Percentiles rank a stretch among this genome's conserved stretches.
phyloP scores from a whole-genome alignment of 2,113 vertebrate species.

The Cricetomys ansorgei region DNA sequence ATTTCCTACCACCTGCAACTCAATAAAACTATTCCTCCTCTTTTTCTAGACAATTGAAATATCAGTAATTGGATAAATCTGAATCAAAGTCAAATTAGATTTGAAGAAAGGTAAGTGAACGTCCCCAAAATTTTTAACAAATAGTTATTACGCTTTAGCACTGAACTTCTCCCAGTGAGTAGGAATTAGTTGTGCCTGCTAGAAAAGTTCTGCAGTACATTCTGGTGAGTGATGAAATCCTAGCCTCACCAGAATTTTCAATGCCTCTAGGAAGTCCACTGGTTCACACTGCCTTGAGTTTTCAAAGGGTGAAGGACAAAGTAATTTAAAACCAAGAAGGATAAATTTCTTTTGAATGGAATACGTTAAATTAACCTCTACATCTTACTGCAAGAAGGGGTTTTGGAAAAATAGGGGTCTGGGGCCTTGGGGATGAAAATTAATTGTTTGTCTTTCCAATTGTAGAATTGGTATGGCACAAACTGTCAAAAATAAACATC shows the following conservation, averaged over 20 bases:
- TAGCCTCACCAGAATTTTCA: neutral
- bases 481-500: neutral
- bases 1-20: neutral
- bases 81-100: neutral
- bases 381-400: neutral
- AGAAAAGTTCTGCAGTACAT: neutral
- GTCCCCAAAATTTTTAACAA: constrained; percentile 17
- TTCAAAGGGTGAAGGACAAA: neutral
- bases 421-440: neutral
- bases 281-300: neutral
- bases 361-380: neutral
- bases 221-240: neutral
- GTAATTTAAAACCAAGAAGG: neutral
- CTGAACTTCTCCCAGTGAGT: neutral
- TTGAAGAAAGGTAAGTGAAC: neutral
- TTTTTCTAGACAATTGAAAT: neutral
- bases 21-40: neutral
- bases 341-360: neutral
- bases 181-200: neutral
- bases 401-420: neutral
- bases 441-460: neutral
- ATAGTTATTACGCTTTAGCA: neutral
- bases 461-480: neutral
- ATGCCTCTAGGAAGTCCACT: neutral
- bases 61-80: neutral